Evolutionary conservation across 2,888 invertebrate genomes (phyloP), one percentile per base, ranked within the genome.

Genomic region (Epinotia nisella): DNA sequence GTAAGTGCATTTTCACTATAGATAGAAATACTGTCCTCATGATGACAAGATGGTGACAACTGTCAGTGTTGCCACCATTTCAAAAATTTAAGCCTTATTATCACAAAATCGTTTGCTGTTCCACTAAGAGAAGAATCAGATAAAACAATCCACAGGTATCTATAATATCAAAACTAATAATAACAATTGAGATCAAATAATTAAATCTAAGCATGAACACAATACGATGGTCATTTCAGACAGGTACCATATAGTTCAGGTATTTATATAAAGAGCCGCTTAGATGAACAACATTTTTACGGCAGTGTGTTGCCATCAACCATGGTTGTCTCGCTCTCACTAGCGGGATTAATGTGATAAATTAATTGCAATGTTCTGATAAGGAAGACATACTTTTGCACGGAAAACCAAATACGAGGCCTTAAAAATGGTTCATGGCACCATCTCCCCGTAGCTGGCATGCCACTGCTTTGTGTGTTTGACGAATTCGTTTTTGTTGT

Each of bases 401-500:
- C 2, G 45, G 3, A 3, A 45, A 41, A 41, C 41, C 41, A 15
- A 13, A 11, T 3, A 3, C 13, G 21, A 11, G 19, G 7, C 1
- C 49, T 49, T n/a, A 59, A 35, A 15, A 69, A 49, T 17, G 9
- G 13, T 55, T 64, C 19, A 49, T 10, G 65, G 5, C 11, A 69
- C 49, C 53, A 73, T 41, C 10, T 69, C 75, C 2, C 51, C 61
- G 24, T 72, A 75, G 10, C 24, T 17, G 5, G 75, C 70, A 75
- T 82, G 80, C 79, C 78, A 79, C 51, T 83, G 77, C 53, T 77
- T 81, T 5, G 76, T 67, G 70, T 84, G 83, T 45, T 79, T 80
- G 0, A 72, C 66, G 68, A 78, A 81, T 35, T 83, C 83, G 55
- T 59, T 76, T 66, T 81, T 79, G 66, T 74, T 77, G 73, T 80